These are phyloP conservation scores for Epinotia bilunana DNA, from an alignment of 2,888 invertebrate species.

Conservation along the genomic window DNA sequence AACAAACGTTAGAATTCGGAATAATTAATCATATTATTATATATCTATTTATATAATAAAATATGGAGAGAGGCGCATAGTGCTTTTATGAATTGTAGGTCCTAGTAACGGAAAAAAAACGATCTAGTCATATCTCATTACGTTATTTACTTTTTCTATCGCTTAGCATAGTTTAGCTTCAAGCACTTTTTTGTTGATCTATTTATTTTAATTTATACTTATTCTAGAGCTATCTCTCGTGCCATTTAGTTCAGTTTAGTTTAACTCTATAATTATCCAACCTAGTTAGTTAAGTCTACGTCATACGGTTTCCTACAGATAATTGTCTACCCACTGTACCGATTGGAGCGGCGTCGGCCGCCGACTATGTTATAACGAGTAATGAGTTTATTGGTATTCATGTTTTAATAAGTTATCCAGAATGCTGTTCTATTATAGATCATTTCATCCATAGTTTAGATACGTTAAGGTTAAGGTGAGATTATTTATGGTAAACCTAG, in stretches of 20 bases:
- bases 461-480: slow-evolving; percentile 57
- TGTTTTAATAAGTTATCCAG: slow-evolving; percentile 83
- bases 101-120: slow-evolving; percentile 77
- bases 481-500: slow-evolving; percentile 61
- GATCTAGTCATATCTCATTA: slow-evolving; percentile 83
- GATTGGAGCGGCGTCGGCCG: slow-evolving; percentile 11
- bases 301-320: slow-evolving; percentile 38
- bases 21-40: slow-evolving; percentile 80
- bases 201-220: slow-evolving; percentile 56
- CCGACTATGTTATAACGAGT: slow-evolving; percentile 33
- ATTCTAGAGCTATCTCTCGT: slow-evolving; percentile 47
- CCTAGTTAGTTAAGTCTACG: slow-evolving; percentile 40
- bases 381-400: slow-evolving; percentile 48
- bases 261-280: slow-evolving; percentile 36
- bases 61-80: slow-evolving; percentile 83
- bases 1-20: slow-evolving; percentile 78
- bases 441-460: slow-evolving; percentile 51
- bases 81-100: slow-evolving; percentile 83
- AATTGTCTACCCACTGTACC: slow-evolving; percentile 30
- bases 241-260: slow-evolving; percentile 42
- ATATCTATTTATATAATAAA: slow-evolving; percentile 82
- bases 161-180: slow-evolving; percentile 85
- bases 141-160: slow-evolving; percentile 78
- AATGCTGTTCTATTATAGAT: slow-evolving; percentile 71
- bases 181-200: slow-evolving; percentile 72